Evolutionary conservation across 2,888 invertebrate species (phyloP), one percentile per base, ranked within the genome.

Genomic region (Maniola hyperantus): DNA sequence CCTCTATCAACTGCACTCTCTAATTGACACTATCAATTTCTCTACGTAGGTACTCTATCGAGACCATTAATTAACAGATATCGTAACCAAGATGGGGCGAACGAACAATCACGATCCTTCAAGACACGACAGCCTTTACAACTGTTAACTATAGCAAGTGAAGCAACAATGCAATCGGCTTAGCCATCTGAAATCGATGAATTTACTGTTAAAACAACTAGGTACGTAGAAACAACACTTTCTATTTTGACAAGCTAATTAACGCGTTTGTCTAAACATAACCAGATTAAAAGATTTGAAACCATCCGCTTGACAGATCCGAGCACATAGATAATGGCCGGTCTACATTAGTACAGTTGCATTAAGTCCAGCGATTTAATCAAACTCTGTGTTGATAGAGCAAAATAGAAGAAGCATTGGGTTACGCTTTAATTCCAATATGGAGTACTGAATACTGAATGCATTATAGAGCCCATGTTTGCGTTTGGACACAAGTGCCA

Each of bases 1-100:
- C 74, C 72, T 44, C 71, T 77, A 76, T 78, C 74, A 72, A 71
- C 60, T 61, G 44, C 60, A 58, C 54, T 72, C 79, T 76, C 82
- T 87, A 88, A 89, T 88, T 88, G 87, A 86, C 83, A 85, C 85
- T 85, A 87, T 88, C 85, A 80, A 15, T 74, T 26, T 77, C 79
- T 70, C 82, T 83, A 58, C 83, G 44, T 83, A 84, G 79, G 80
- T 26, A 36, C 78, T 84, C 83, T 82, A 83, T 83, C 79, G 77
- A 78, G 77, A 78, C 78, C 80, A 80, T 82, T 84, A 87, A 88
- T 89, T 88, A 88, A 87, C 81, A 83, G 80, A 83, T 77, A 83
- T 79, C 77, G 77, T 75, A 74, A 76, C 76, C 70, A 76, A 73
- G 74, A 77, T 77, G 76, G 77, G 74, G 76, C 76, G 76, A 79